Evolutionary conservation across 2,888 invertebrate genomes (phyloP).

Genomic region (Alitta virens): DNA sequence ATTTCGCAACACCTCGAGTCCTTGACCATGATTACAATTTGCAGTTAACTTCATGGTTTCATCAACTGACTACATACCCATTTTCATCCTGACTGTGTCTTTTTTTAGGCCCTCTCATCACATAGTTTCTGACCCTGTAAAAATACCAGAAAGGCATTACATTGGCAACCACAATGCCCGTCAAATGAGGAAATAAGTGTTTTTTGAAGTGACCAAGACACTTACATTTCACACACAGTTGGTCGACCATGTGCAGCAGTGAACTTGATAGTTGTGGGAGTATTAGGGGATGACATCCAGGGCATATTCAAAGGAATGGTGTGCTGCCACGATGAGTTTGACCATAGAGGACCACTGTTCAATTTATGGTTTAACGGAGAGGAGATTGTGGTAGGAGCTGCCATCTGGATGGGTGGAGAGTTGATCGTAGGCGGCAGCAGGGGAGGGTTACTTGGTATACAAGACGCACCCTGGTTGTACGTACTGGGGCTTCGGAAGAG

Average conservation of each 20-base stretch:
- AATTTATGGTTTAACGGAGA: neutral
- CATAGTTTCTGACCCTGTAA: no score
- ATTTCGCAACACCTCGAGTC: no score
- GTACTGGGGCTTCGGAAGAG: neutral
- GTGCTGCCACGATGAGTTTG: conserved; percentile 3
- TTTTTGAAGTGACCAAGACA: neutral
- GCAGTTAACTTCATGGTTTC: no score
- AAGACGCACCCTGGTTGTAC: neutral
- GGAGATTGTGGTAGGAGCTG: neutral
- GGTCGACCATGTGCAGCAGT: neutral
- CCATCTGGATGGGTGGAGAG: conserved; percentile 12
- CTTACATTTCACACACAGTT: neutral
- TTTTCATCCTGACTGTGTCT: no score
- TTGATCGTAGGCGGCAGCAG: conserved; percentile 7
- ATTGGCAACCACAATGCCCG: no score
- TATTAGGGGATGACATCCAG: neutral
- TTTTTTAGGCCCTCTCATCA: no score
- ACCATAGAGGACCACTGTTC: no score
- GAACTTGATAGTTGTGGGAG: conserved; percentile 3
- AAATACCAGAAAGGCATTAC: no score
- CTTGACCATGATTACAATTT: no score
- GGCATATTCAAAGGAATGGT: conserved; percentile 12
- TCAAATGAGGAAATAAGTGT: no score
- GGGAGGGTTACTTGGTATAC: neutral
- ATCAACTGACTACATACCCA: no score